Evolutionary conservation across 1,140 invertebrate genomes (phyloP).

Genomic region (Magallana angulata): DNA sequence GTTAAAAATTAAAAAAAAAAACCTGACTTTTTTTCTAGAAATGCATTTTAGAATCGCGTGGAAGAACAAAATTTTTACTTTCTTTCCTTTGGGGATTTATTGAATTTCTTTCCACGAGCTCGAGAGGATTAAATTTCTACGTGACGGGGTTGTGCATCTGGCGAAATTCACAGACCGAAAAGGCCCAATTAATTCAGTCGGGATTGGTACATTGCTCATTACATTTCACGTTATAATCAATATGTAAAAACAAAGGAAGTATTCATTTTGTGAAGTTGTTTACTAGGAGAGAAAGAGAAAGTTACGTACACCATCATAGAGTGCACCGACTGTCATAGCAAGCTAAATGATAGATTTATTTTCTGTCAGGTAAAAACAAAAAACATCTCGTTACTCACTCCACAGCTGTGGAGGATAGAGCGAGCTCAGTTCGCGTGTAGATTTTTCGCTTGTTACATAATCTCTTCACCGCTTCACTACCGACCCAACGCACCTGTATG

Average conservation of each 20-base stretch:
- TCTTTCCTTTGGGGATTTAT: neutral
- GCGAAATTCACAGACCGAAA: neutral
- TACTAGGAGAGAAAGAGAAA: neutral
- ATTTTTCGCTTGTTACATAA: neutral
- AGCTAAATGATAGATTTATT: neutral
- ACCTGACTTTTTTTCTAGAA: too few relatives aligned
- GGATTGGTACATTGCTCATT: neutral
- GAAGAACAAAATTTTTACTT: too few relatives aligned
- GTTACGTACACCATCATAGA: neutral
- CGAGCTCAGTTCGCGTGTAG: neutral
- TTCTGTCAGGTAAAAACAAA: neutral
- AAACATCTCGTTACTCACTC: neutral
- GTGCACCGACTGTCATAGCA: neutral
- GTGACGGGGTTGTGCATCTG: neutral
- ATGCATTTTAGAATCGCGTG: too few relatives aligned
- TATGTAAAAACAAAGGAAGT: neutral
- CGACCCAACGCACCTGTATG: neutral
- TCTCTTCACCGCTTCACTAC: neutral
- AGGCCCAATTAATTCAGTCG: neutral
- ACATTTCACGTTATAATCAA: conserved; percentile 20
- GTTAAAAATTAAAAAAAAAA: too few relatives aligned
- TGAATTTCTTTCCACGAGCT: neutral
- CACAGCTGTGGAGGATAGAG: neutral
- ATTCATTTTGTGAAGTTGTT: neutral
- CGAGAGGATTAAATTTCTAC: neutral